phyloP scores from a whole-genome alignment of 2,888 invertebrate genomes.

The Unio delphinus region DNA sequence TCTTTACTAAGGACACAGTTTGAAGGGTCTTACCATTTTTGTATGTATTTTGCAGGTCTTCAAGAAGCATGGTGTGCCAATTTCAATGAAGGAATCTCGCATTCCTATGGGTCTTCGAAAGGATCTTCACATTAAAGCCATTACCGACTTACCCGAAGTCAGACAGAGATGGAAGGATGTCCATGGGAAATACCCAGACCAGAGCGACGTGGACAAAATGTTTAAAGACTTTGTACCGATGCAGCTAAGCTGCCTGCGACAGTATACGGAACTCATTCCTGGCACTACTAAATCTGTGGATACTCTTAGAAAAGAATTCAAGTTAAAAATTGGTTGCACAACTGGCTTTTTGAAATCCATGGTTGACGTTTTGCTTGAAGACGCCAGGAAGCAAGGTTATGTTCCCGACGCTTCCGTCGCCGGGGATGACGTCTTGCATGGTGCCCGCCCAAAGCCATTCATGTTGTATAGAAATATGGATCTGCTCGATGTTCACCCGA shows the following conservation, averaged over 20 bases:
- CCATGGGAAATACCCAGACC: conserved; percentile 59
- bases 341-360: conserved; percentile 67
- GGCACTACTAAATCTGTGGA: conserved; percentile 59
- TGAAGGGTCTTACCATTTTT: conserved; percentile 18
- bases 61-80: conserved; percentile 48
- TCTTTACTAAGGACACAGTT: no score
- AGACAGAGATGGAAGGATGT: conserved; percentile 60
- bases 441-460: conserved; percentile 69
- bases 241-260: conserved; percentile 57
- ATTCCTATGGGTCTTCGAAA: conserved; percentile 71
- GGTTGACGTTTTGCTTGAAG: conserved; percentile 62
- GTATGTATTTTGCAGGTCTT: conserved; percentile 62
- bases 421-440: conserved; percentile 69
- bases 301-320: conserved; percentile 51
- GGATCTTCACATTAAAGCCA: conserved; percentile 64
- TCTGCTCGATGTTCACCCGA: conserved; percentile 66
- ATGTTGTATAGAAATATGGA: conserved; percentile 72
- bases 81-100: conserved; percentile 66
- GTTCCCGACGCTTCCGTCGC: conserved; percentile 67
- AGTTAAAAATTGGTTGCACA: conserved; percentile 47
- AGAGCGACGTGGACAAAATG: conserved; percentile 67
- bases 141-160: conserved; percentile 62
- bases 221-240: conserved; percentile 68
- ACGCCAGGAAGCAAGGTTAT: conserved; percentile 67
- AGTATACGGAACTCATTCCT: conserved; percentile 61